A percentile compares a stretch with the other conserved stretches of the same genome.
Conservation (phyloP, 2,888 invertebrate species). For the Choreutis nemorana region DNA sequence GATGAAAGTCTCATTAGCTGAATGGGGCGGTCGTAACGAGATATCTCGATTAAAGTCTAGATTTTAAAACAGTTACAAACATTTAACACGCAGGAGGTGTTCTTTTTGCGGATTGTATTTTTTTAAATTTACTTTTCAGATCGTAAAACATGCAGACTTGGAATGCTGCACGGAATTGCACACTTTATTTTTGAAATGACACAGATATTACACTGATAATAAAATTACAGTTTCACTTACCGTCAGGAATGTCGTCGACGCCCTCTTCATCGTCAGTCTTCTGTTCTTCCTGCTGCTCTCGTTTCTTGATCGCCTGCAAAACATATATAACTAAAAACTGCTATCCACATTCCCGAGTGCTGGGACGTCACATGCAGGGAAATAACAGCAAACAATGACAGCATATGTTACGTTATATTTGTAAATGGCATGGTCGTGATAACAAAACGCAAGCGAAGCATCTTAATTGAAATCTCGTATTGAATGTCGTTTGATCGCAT, state of each 20-base stretch:
- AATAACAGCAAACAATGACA: constrained; percentile 18
- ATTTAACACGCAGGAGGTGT: too few species aligned
- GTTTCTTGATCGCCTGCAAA: constrained; percentile 59
- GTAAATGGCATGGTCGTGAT: constrained; percentile 33
- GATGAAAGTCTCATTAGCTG: too few species aligned
- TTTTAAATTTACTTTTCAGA: too few species aligned
- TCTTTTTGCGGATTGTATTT: too few species aligned
- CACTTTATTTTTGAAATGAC: too few species aligned
- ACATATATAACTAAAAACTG: constrained; percentile 15
- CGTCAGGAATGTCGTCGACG: constrained; percentile 43
- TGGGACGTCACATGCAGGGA: constrained; percentile 18
- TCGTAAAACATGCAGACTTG: too few species aligned
- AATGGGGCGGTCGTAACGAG: too few species aligned
- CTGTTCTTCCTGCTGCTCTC: constrained; percentile 44
- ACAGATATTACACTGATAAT: too few species aligned
- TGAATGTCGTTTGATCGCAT: constrained; percentile 38
- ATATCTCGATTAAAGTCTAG: too few species aligned
- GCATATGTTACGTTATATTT: constrained; percentile 22
- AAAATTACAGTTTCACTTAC: too few species aligned
- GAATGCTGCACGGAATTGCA: too few species aligned
- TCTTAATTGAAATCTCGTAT: constrained; percentile 57
- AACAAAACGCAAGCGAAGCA: constrained; percentile 40
- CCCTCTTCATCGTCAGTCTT: constrained; percentile 53
- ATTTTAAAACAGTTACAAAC: too few species aligned
- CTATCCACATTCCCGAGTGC: constrained; percentile 6